Percentiles rank a stretch among this genome's conserved stretches.
Evolutionary conservation across 2,888 invertebrate genomes (phyloP).

Genomic region (Drosophila tanythrix): DNA sequence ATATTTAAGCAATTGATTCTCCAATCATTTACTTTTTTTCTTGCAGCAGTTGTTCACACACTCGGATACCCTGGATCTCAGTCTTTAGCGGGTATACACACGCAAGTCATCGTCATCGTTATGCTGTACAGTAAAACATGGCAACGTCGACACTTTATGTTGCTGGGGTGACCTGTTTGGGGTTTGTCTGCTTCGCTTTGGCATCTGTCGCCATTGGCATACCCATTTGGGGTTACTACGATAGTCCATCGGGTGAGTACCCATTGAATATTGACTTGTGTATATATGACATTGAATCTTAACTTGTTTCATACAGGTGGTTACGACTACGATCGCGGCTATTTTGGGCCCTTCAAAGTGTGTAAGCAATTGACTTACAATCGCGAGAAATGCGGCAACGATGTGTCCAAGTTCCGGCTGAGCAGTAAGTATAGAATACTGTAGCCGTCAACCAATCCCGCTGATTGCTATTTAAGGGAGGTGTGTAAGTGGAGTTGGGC

Average conservation of each 20-base stretch:
- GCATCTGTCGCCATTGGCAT: constrained; percentile 93
- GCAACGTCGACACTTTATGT: constrained; percentile 85
- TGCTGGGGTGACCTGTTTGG: constrained; percentile 85
- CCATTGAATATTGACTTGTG: constrained; percentile 21
- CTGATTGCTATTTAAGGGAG: not conserved
- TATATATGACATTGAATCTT: not conserved
- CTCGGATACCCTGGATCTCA: constrained; percentile 58
- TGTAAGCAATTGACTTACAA: constrained; percentile 93
- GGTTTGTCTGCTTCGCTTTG: constrained; percentile 92
- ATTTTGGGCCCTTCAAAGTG: constrained; percentile 95
- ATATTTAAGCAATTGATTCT: constrained; percentile 33
- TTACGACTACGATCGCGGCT: constrained; percentile 90
- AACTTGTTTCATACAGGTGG: constrained; percentile 54
- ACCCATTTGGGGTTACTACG: constrained; percentile 95
- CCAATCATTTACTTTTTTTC: not conserved
- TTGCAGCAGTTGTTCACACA: constrained; percentile 11
- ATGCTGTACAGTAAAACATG: constrained; percentile 83
- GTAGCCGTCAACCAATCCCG: not conserved
- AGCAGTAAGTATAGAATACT: constrained; percentile 88
- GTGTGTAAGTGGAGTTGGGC: not conserved
- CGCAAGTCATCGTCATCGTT: constrained; percentile 61
- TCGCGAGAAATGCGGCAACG: constrained; percentile 92
- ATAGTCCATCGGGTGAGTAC: constrained; percentile 86
- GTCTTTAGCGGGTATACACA: constrained; percentile 39
- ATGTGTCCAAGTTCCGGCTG: constrained; percentile 91